These are phyloP conservation scores for Sylvia atricapilla DNA, from an alignment of 2,113 vertebrate genomes.

Conservation along the genomic window DNA sequence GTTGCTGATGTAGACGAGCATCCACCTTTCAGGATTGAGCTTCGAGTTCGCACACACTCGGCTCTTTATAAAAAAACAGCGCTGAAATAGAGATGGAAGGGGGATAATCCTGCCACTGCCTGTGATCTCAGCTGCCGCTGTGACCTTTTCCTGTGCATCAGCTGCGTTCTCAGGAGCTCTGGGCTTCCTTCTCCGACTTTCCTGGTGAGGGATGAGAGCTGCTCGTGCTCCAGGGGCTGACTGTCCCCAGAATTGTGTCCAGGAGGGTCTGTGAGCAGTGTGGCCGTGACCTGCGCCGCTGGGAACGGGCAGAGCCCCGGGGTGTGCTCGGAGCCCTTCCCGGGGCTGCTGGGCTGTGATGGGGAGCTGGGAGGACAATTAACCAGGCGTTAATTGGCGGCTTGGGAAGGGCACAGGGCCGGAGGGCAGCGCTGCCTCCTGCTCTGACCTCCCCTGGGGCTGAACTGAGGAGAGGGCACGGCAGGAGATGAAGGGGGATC, in stretches of 20 bases:
- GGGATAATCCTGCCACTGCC: background rate
- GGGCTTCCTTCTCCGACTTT: background rate
- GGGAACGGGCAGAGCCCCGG: background rate
- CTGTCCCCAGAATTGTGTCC: background rate
- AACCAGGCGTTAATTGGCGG: background rate
- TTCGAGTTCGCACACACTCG: background rate
- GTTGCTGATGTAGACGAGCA: background rate
- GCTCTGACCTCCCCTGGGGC: background rate
- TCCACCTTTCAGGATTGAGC: background rate
- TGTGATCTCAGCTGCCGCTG: background rate
- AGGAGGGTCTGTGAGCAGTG: background rate
- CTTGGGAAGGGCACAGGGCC: background rate
- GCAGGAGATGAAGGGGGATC: background rate
- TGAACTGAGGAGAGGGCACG: background rate
- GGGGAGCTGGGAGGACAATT: background rate
- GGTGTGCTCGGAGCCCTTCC: background rate
- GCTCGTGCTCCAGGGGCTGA: background rate
- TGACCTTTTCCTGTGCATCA: background rate
- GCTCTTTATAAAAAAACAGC: background rate
- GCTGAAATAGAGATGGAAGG: background rate
- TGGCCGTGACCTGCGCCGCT: background rate
- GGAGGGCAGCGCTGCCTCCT: background rate
- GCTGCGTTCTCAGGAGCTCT: background rate
- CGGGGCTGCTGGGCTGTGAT: background rate
- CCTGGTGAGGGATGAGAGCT: background rate